phyloP scores from a whole-genome alignment of 1,140 invertebrate species.

The Halictus rubicundus region DNA sequence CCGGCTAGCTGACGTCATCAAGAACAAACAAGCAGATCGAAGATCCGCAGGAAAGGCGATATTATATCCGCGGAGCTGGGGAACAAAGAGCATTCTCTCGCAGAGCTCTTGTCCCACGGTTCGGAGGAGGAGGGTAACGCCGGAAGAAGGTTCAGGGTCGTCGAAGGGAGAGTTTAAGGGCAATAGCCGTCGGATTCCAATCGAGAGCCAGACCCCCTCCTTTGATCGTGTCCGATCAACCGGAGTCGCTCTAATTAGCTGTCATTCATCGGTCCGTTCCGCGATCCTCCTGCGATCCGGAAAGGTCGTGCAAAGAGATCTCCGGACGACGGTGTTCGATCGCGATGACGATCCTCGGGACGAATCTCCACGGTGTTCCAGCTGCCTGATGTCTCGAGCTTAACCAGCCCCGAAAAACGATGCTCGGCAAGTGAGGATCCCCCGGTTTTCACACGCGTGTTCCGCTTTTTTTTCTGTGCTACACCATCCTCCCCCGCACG shows the following conservation, averaged over 20 bases:
- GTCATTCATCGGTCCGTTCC: not conserved
- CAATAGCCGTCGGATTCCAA: constrained; percentile 42
- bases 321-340: not conserved
- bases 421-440: constrained; percentile 50
- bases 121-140: too few species aligned
- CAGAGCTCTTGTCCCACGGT: too few species aligned
- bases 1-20: constrained; percentile 61
- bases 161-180: not conserved
- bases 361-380: constrained; percentile 6
- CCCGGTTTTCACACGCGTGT: constrained; percentile 28
- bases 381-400: constrained; percentile 33
- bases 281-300: too few species aligned
- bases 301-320: too few species aligned
- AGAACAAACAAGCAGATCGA: constrained; percentile 56
- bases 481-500: constrained; percentile 9
- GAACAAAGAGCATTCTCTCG: not conserved
- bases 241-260: constrained; percentile 39
- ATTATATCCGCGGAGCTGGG: constrained; percentile 43
- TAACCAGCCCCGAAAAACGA: constrained; percentile 23
- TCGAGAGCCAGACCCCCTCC: not conserved
- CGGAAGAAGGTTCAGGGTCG: not conserved
- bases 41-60: constrained; percentile 34
- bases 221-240: constrained; percentile 28
- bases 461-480: constrained; percentile 38
- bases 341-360: constrained; percentile 29